Base-by-base conservation (phyloP, 2,888 invertebrate genomes). In the Lordiphosa fenestrarum region DNA sequence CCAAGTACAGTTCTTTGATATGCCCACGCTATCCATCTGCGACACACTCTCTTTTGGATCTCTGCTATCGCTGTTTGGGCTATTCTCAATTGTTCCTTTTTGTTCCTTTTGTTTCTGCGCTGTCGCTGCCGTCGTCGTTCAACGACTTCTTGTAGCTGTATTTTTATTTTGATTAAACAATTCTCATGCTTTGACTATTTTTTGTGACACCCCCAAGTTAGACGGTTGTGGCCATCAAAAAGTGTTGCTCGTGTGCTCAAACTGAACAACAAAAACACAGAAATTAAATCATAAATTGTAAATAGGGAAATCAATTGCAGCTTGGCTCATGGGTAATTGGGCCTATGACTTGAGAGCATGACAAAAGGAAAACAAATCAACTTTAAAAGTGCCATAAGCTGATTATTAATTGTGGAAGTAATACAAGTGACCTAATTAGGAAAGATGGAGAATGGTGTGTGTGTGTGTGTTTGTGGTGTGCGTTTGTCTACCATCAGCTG, bases 131-230 rank as follows among this genome's bases (percentile, higher is more conserved):
- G 57, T 47, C 57, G 42, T 52, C 72, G 73, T 69, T 70, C 77
- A 73, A 59, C 77, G 73, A 73, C 71, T 66, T 76, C 57, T 73
- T 76, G 38, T 49, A 51, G 37, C 39, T 15, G 19, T 38, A 21
- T 72, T 66, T 66, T 58, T 76, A 60, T 66, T 72, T 73, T 73
- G 70, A 72, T 76, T 73, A 62, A 59, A 60, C 55, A 62, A 55
- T 72, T 72, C 44, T 30, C 30, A 30, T 30, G 30, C 30, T 61
- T 75, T 53, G 44, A 37, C 23, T 42, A 48, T 48, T 44, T 51
- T 44, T 65, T 13, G 21, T 46, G n/a, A 25, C 39, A 54, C 33
- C 48, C 41, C 44, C 60, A 51, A 64, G 65, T 72, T 55, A 68
- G 62, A 62, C 53, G 73, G 53, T 56, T 48, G 41, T 52, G 56